Evolutionary conservation across 2,797 vertebrate genomes (phyloP).

Genomic region (Ataeniobius toweri): DNA sequence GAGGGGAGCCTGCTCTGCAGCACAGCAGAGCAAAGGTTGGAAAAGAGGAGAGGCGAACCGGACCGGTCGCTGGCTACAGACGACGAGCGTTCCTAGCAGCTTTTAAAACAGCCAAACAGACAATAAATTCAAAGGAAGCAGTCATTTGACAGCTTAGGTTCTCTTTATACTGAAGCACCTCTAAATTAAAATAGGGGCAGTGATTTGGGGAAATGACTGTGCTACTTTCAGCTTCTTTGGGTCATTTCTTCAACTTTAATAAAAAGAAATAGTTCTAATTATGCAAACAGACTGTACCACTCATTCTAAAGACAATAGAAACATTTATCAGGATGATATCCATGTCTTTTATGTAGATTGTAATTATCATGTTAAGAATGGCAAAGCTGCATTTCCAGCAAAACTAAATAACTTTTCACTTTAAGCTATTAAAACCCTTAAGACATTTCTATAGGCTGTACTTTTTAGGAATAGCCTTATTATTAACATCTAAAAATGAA

Average conservation of each 20-base stretch:
- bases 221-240: slow-evolving; percentile 66
- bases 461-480: background rate
- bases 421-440: background rate
- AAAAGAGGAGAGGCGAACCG: slow-evolving; percentile 47
- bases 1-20: slow-evolving; percentile 44
- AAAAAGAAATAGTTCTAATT: slow-evolving; percentile 55
- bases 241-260: slow-evolving; percentile 54
- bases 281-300: slow-evolving; percentile 27
- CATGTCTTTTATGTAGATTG: background rate
- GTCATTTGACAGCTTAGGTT: slow-evolving; percentile 54
- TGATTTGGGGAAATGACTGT: slow-evolving; percentile 45
- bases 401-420: slow-evolving; percentile 12
- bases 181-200: slow-evolving; percentile 57
- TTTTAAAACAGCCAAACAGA: slow-evolving; percentile 54
- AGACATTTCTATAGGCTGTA: background rate
- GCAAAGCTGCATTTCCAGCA: slow-evolving; percentile 14
- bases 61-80: slow-evolving; percentile 34
- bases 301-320: slow-evolving; percentile 38
- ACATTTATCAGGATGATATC: slow-evolving; percentile 31
- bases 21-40: slow-evolving; percentile 69
- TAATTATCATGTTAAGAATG: background rate
- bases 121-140: slow-evolving; percentile 55
- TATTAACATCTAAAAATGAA: background rate
- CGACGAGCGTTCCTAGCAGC: slow-evolving; percentile 39
- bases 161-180: slow-evolving; percentile 41